Percentiles rank a stretch among this genome's conserved stretches.
Conservation (phyloP, 2,113 vertebrate species). For the Equus przewalskii region DNA sequence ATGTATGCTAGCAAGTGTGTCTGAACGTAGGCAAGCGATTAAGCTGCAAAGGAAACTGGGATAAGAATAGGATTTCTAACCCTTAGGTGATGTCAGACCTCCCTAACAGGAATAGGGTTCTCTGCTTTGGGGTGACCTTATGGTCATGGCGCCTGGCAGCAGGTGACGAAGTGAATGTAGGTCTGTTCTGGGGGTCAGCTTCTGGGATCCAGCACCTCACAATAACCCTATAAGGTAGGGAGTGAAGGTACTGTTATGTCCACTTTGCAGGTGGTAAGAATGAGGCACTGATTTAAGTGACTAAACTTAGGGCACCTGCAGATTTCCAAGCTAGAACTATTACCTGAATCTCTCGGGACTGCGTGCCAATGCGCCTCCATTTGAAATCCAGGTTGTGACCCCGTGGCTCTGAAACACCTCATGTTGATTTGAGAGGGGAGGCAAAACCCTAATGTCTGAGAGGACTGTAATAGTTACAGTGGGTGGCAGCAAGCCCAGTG, state of each 20-base stretch:
- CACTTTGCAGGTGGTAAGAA: neutral
- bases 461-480: neutral
- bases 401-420: neutral
- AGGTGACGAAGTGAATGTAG: neutral
- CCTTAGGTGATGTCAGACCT: neutral
- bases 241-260: neutral
- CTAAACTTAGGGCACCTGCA: neutral
- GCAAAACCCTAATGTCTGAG: neutral
- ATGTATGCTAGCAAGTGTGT: neutral
- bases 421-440: neutral
- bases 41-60: neutral
- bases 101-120: neutral
- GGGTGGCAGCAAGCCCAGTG: neutral
- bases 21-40: neutral
- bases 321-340: neutral
- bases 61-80: neutral
- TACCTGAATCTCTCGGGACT: neutral
- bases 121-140: neutral
- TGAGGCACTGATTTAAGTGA: neutral
- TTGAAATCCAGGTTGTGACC: neutral
- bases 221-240: neutral
- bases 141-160: too few species aligned
- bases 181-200: neutral
- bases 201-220: neutral
- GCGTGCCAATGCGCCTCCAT: neutral